Evolutionary conservation across 2,797 vertebrate species (phyloP).

Genomic region (Phataginus tricuspis): DNA sequence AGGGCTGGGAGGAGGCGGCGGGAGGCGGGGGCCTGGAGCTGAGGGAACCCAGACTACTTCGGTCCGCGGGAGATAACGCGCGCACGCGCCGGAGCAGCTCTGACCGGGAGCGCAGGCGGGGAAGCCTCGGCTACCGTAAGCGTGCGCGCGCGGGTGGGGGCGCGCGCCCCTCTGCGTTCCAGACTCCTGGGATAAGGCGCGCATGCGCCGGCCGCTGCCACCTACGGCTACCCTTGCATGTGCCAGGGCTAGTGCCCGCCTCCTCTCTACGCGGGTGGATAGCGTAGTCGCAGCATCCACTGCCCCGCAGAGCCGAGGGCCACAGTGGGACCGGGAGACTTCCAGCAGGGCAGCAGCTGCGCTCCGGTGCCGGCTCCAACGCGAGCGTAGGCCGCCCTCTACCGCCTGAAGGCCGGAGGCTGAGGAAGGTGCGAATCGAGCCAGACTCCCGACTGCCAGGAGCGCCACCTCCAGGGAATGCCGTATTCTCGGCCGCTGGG

Average conservation of each 20-base stretch:
- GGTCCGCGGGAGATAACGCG: conserved; percentile 61
- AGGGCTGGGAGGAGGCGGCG: not conserved
- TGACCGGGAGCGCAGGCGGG: conserved; percentile 65
- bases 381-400: conserved; percentile 57
- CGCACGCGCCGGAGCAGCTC: conserved; percentile 76
- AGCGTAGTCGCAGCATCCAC: conserved; percentile 56
- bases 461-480: not conserved
- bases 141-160: conserved; percentile 54
- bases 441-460: not conserved
- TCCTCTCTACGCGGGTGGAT: not conserved
- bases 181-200: conserved; percentile 51
- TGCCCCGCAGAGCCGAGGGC: not conserved
- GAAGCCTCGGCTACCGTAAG: conserved; percentile 14
- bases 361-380: not conserved
- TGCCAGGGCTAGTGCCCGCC: conserved; percentile 59
- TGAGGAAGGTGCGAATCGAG: not conserved
- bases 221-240: conserved; percentile 68
- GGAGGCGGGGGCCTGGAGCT: conserved; percentile 39
- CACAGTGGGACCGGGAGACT: not conserved
- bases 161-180: conserved; percentile 71
- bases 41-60: conserved; percentile 32
- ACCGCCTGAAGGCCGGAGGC: conserved; percentile 47
- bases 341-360: not conserved
- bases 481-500: not conserved
- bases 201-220: conserved; percentile 75